phyloP scores from a whole-genome alignment of 1,140 invertebrate genomes.

The Pseudachorutes palmiensis region DNA sequence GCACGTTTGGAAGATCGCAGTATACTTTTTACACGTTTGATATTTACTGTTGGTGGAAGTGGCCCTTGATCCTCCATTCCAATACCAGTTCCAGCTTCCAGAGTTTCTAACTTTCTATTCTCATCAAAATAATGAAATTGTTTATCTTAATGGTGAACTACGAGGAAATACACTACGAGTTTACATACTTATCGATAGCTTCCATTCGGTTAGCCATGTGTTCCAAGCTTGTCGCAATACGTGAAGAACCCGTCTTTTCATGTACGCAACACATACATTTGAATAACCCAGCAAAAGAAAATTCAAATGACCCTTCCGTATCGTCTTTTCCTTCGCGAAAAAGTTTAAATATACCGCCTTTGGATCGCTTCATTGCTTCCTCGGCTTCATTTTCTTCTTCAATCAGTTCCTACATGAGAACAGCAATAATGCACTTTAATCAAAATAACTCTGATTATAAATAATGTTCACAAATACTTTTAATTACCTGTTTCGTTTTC shows the following conservation, averaged over 20 bases:
- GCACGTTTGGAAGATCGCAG: neutral
- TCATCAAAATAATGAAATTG: too few relatives aligned
- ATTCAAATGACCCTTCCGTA: slow-evolving; percentile 44
- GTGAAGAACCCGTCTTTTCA: slow-evolving; percentile 41
- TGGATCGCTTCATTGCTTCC: slow-evolving; percentile 25
- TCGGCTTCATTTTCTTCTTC: slow-evolving; percentile 26
- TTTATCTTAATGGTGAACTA: too few relatives aligned
- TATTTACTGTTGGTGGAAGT: too few relatives aligned
- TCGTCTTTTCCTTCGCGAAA: slow-evolving; percentile 35
- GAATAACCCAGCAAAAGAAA: slow-evolving; percentile 45
- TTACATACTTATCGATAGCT: slow-evolving; percentile 38
- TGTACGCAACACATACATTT: slow-evolving; percentile 45
- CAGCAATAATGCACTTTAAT: slow-evolving; percentile 13
- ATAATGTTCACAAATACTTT: neutral
- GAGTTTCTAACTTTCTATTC: neutral
- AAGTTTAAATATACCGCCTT: slow-evolving; percentile 26
- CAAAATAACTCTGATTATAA: neutral
- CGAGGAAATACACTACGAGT: too few relatives aligned
- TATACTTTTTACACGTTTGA: too few relatives aligned
- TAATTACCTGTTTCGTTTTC: slow-evolving; percentile 42
- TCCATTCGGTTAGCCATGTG: slow-evolving; percentile 40
- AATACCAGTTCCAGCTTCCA: neutral
- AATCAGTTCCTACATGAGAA: neutral
- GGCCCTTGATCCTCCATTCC: neutral
- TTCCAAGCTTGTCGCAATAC: slow-evolving; percentile 42